Evolutionary conservation across 2,888 invertebrate genomes (phyloP).

Genomic region (Lottia scabra): DNA sequence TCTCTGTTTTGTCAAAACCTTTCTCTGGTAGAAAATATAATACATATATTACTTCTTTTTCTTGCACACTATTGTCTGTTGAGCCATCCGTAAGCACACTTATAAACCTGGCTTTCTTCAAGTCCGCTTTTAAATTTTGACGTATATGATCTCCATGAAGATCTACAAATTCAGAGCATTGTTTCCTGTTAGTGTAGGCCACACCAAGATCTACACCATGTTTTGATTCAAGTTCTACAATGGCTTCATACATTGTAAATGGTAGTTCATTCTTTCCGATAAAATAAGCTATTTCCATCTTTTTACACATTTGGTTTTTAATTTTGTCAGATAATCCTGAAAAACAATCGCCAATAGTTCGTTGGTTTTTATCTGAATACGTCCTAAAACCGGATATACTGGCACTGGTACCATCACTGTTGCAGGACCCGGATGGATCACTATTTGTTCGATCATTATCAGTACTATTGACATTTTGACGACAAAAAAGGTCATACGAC

Average conservation of each 20-base stretch:
- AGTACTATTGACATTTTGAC: too few species aligned
- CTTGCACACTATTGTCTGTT: background rate
- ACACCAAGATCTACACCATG: background rate
- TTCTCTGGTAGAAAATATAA: background rate
- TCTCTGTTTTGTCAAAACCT: background rate
- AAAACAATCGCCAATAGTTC: background rate
- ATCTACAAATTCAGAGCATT: background rate
- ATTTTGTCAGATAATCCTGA: background rate
- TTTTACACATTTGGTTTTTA: background rate
- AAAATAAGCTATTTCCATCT: slow-evolving; percentile 1
- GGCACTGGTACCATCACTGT: too few species aligned
- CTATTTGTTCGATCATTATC: too few species aligned
- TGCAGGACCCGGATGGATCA: too few species aligned
- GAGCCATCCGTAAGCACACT: background rate
- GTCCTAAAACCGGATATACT: too few species aligned
- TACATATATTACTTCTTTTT: background rate
- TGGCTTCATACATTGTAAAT: background rate
- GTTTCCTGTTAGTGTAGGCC: background rate
- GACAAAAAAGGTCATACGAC: too few species aligned
- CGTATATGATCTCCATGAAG: background rate
- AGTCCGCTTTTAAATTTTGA: background rate
- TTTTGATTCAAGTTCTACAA: background rate
- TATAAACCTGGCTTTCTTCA: background rate
- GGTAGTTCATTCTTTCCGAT: background rate
- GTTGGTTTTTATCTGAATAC: background rate